Evolutionary conservation across 37 sponge, comb jelly and placozoan genomes (phyloP), one percentile per base, ranked within the genome.

Genomic region (Hormiphora californensis): DNA sequence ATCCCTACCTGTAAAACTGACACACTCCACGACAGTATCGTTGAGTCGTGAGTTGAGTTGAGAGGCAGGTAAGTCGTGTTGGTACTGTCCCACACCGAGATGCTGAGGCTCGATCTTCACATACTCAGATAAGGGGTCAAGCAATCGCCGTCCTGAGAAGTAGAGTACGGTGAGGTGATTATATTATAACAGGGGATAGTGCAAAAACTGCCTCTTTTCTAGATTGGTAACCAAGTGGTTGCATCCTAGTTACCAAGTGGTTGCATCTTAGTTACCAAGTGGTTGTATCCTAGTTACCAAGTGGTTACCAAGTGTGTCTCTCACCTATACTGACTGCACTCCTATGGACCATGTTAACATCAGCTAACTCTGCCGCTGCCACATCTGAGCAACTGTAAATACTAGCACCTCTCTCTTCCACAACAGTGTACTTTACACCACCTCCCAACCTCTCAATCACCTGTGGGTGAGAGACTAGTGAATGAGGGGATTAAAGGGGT

Each of bases 271-370:
- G n/a, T n/a, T n/a, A n/a, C n/a, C n/a, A n/a, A n/a, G n/a, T n/a
- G n/a, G n/a, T n/a, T n/a, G n/a, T n/a, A n/a, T n/a, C n/a, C n/a
- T n/a, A n/a, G n/a, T n/a, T n/a, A n/a, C n/a, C n/a, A n/a, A n/a
- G n/a, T n/a, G n/a, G n/a, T n/a, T n/a, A n/a, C n/a, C n/a, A n/a
- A n/a, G n/a, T n/a, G n/a, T n/a, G n/a, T n/a, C n/a, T n/a, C n/a
- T n/a, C n/a, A 73, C 81, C 81, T 21, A 73, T n/a, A 33, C 81
- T 73, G 46, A 73, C 81, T 3, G 81, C 81, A 40, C 81, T 73
- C 22, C 46, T 21, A 23, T 35, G 81, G 49, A 44, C 43, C 23
- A 49, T 39, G 23, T 73, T 46, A 2, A 73, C 17, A 15, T 73
- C 25, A 0, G 81, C 49, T 21, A 73, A 49, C 43, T 73, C 81